Percentiles rank a stretch among this genome's conserved stretches.
Evolutionary conservation across 2,797 vertebrate species (phyloP).

Genomic region (Lagocephalus sceleratus): DNA sequence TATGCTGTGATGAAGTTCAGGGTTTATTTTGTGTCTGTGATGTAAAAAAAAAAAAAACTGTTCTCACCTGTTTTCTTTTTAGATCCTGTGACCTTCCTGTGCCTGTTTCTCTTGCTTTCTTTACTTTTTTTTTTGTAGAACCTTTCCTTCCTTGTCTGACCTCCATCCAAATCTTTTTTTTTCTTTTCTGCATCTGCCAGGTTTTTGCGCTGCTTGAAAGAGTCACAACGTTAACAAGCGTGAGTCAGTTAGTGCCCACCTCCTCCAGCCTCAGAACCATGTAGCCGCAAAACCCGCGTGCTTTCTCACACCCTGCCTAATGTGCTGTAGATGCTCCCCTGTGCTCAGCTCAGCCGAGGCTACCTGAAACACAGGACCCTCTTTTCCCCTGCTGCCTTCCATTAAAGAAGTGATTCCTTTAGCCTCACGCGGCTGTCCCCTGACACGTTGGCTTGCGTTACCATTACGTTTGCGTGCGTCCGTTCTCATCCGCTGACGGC

Average conservation of each 20-base stretch:
- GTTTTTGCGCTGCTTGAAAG: conserved; percentile 85
- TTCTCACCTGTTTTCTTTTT: conserved; percentile 51
- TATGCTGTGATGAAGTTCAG: conserved; percentile 27
- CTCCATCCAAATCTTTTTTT: conserved; percentile 69
- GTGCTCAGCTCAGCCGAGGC: conserved; percentile 72
- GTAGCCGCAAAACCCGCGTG: conserved; percentile 64
- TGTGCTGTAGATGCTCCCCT: conserved; percentile 63
- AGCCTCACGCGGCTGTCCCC: conserved; percentile 32
- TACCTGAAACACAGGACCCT: conserved; percentile 58
- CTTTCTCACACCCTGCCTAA: conserved; percentile 66
- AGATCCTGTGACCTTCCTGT: conserved; percentile 44
- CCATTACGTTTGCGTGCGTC: conserved; percentile 21
- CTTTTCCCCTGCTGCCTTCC: conserved; percentile 51
- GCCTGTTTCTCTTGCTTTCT: conserved; percentile 48
- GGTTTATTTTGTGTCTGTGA: conserved; percentile 49
- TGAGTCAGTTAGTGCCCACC: conserved; percentile 78
- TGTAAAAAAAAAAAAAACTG: conserved; percentile 40
- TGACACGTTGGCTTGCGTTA: conserved; percentile 23
- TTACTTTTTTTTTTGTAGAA: conserved; percentile 37
- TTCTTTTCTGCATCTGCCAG: conserved; percentile 74
- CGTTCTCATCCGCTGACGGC: conserved; percentile 32
- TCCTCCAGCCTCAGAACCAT: conserved; percentile 61
- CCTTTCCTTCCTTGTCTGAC: conserved; percentile 66
- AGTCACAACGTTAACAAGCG: conserved; percentile 84
- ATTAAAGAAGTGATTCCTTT: conserved; percentile 73